Base-by-base conservation (phyloP, 2,888 invertebrate species). In the Plagodis pulveraria region DNA sequence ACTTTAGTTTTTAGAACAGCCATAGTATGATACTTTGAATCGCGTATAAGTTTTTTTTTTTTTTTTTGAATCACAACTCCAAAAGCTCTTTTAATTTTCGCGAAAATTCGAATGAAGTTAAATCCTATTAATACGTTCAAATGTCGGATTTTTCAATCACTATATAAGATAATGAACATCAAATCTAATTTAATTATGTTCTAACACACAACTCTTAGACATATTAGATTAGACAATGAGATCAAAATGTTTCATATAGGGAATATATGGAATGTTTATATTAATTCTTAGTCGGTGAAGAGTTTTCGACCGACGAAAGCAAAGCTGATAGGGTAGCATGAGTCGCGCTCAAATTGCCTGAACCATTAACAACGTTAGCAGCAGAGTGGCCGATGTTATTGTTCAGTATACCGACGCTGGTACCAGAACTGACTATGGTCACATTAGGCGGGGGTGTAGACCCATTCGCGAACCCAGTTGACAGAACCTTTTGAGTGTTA, bases 261-360 rank as follows among this genome's bases (percentile, higher is more conserved):
- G 60, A 63, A 65, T 58, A 45, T 10, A 48, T 50, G 59, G 59
- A 62, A 62, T 65, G 63, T n/a, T 41, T 22, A 44, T 0, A 41
- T 58, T 65, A 67, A 53, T 67, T 67, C 50, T 70, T 67, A 48
- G 52, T 63, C 8, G 64, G 10, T n/a, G 62, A 50, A 55, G 62
- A 42, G 12, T 65, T 63, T 45, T 70, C 67, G 9, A 86, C 38
- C 0, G 91, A 88, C 38, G 91, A 79, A 55, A 92, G 72, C 56
- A 92, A 69, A 50, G 93, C 93, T 0, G 93, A 91, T 5, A 93
- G 67, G 0, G 93, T 93, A 6, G 93, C 93, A 60, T 93, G 93
- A 0, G 93, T 92, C 5, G 93, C 93, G 58, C 93, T 93, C 46
- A 93, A 71, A 40, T 86, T 91, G 6, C 91, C 90, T 6, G 90